Percentiles rank a stretch among this genome's conserved stretches.
These are phyloP conservation scores for Euglossa dilemma DNA, from an alignment of 1,140 invertebrate genomes.

Conservation along the genomic window DNA sequence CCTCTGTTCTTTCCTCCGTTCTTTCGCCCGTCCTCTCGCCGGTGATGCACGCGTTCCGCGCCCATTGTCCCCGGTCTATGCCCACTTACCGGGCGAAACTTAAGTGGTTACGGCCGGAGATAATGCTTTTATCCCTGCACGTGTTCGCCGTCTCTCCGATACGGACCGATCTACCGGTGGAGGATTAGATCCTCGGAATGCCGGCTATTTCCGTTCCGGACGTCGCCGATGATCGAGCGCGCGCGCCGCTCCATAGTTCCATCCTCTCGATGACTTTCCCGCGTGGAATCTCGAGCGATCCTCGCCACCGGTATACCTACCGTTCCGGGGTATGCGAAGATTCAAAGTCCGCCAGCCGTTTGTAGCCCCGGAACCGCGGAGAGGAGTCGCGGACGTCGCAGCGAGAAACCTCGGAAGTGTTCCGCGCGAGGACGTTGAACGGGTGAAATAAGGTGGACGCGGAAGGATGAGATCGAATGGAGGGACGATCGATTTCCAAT, in stretches of 20 bases:
- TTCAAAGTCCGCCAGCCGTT: too few relatives aligned
- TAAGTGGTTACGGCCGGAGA: constrained; percentile 14
- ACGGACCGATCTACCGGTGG: too few relatives aligned
- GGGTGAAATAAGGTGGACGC: background rate
- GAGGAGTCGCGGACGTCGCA: too few relatives aligned
- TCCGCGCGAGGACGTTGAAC: too few relatives aligned
- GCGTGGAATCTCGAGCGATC: too few relatives aligned
- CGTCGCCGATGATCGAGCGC: too few relatives aligned
- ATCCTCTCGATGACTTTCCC: too few relatives aligned
- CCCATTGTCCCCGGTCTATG: constrained; percentile 20
- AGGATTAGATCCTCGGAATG: background rate
- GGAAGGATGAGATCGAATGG: constrained; percentile 15
- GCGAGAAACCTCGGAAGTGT: background rate
- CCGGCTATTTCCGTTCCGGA: background rate
- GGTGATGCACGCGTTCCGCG: background rate
- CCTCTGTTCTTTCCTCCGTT: background rate
- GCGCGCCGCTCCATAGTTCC: too few relatives aligned
- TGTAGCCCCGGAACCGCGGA: background rate
- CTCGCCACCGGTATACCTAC: too few relatives aligned
- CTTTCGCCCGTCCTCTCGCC: background rate
- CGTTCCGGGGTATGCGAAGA: too few relatives aligned
- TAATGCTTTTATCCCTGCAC: constrained; percentile 36
- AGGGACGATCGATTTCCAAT: constrained; percentile 49
- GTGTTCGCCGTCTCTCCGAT: background rate
- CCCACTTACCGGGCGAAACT: constrained; percentile 4